Percentiles rank a stretch among this genome's conserved stretches.
Conservation (phyloP, 1,140 invertebrate species). For the Diorhabda carinulata region DNA sequence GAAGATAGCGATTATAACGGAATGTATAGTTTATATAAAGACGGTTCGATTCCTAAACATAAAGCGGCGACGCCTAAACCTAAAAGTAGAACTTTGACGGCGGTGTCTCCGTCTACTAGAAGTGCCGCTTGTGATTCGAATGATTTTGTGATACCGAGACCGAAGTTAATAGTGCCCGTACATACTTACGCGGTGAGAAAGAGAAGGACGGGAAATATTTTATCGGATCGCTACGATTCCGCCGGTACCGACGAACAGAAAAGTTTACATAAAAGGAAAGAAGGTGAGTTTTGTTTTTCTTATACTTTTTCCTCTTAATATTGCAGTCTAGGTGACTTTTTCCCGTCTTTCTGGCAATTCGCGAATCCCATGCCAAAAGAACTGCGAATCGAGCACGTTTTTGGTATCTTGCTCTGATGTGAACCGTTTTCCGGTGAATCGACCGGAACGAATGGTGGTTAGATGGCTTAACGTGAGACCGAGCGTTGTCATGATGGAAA, state of each 20-base stretch:
- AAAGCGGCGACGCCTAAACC: slow-evolving; percentile 6
- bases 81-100: slow-evolving; percentile 41
- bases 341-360: no score
- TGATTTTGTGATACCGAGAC: slow-evolving; percentile 76
- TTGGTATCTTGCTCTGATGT: no score
- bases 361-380: no score
- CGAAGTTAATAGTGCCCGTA: slow-evolving; percentile 79
- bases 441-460: no score
- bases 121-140: slow-evolving; percentile 46
- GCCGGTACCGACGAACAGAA: neutral
- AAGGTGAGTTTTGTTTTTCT: slow-evolving; percentile 17
- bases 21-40: slow-evolving; percentile 45
- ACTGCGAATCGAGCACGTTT: no score
- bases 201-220: slow-evolving; percentile 69
- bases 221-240: slow-evolving; percentile 26
- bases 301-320: no score
- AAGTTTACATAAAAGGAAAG: slow-evolving; percentile 3
- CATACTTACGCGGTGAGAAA: slow-evolving; percentile 77
- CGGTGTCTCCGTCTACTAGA: slow-evolving; percentile 48
- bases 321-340: no score
- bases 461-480: no score
- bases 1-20: slow-evolving; percentile 20
- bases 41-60: slow-evolving; percentile 39
- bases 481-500: no score
- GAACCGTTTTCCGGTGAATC: no score